Evolutionary conservation across 2,113 vertebrate species (phyloP).

Genomic region (Dascyllus trimaculatus): DNA sequence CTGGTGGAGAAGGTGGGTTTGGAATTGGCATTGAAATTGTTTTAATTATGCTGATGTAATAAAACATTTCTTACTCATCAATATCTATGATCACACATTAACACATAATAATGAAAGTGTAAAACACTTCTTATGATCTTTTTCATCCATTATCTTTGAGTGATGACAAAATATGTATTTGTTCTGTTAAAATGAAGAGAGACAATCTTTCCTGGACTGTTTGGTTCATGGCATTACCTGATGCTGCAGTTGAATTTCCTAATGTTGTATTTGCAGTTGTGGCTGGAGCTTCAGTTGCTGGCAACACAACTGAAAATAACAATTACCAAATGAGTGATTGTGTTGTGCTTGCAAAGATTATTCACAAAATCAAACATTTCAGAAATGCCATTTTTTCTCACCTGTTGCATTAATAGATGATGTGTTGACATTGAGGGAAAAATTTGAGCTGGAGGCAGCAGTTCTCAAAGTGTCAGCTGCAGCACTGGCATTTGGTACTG

Average conservation of each 20-base stretch:
- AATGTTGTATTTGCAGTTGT: background rate
- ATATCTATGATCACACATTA: too few relatives aligned
- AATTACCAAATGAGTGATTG: background rate
- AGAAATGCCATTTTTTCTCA: background rate
- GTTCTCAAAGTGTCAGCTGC: background rate
- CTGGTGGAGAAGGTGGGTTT: too few relatives aligned
- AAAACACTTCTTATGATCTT: too few relatives aligned
- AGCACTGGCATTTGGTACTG: constrained; percentile 8
- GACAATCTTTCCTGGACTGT: too few relatives aligned
- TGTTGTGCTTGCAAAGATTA: background rate
- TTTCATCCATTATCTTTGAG: too few relatives aligned
- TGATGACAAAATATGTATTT: too few relatives aligned
- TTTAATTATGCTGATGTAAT: too few relatives aligned
- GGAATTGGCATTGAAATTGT: too few relatives aligned
- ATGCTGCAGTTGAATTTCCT: background rate
- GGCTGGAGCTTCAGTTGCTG: background rate
- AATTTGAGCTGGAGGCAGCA: background rate
- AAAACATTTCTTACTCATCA: too few relatives aligned
- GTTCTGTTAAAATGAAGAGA: too few relatives aligned
- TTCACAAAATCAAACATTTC: background rate
- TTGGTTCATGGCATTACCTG: too few relatives aligned
- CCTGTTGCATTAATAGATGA: constrained; percentile 15
- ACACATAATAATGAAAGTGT: too few relatives aligned
- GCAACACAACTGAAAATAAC: constrained; percentile 3
- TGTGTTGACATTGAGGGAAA: constrained; percentile 21